Evolutionary conservation across 2,888 invertebrate genomes (phyloP).

Genomic region (Lypha dubia): DNA sequence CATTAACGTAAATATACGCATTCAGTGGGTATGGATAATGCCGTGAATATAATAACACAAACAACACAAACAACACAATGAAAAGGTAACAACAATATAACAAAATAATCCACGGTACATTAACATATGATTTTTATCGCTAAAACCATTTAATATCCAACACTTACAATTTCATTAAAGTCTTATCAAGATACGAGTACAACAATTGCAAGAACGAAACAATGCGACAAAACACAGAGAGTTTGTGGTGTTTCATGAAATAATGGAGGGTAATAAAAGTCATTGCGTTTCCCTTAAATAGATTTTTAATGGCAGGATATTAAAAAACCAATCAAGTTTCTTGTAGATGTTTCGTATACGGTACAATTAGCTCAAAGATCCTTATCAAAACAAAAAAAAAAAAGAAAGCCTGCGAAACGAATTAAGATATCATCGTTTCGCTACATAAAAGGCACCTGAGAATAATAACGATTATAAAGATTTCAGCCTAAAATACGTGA

Average conservation of each 20-base stretch:
- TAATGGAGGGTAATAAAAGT: neutral
- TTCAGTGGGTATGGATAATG: neutral
- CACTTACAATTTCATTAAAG: constrained; percentile 63
- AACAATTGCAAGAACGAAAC: neutral
- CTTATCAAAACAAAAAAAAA: no score
- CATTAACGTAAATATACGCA: neutral
- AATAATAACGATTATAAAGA: neutral
- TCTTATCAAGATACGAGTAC: constrained; percentile 57
- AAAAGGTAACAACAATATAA: no score
- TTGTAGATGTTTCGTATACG: neutral
- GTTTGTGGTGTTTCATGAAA: neutral
- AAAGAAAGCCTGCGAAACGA: neutral
- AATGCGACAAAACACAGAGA: neutral
- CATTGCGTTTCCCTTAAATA: constrained; percentile 1
- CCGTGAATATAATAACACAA: neutral
- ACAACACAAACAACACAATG: neutral
- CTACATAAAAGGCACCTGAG: neutral
- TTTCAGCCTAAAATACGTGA: no score
- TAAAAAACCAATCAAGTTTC: constrained; percentile 7
- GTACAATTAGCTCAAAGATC: neutral
- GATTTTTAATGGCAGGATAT: constrained; percentile 7
- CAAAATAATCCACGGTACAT: constrained; percentile 33
- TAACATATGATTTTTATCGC: constrained; percentile 50
- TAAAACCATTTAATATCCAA: constrained; percentile 57
- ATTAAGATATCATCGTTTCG: neutral